Base-by-base conservation (phyloP, 1,140 invertebrate genomes). In the Antheraea pernyi region DNA sequence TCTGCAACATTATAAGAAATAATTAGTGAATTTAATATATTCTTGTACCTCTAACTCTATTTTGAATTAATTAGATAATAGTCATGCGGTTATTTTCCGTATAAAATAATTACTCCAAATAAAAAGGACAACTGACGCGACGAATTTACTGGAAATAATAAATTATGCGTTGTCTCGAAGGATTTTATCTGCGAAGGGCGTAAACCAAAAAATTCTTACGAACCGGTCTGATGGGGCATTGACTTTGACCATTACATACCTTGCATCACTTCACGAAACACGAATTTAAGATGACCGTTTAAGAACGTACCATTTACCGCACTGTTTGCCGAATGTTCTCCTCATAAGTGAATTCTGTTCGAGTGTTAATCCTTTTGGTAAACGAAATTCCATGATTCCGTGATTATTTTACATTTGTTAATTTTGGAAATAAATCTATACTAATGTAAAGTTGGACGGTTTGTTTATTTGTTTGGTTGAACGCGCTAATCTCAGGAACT, bases 201-300 rank as follows among this genome's bases (percentile, higher is more conserved):
- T 72, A 64, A 66, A 72, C 73, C 65, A 74, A 84, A 83, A n/a
- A 80, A 66, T 53, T 75, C 71, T 75, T 53, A 53, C 46, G 68
- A 85, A 85, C 84, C 82, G 72, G 86, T 85, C 81, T 70, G 11
- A 42, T 53, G 67, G 85, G 84, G 22, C 86, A 85, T 78, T 86
- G 86, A 88, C 83, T 79, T 78, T 81, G 74, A 76, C 76, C 79
- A 79, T 83, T 82, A 83, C 80, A 65, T 69, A 81, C 78, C 67
- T 88, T 86, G 81, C 79, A 84, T 88, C 80, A 85, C 71, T 80
- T 84, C 76, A 73, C 70, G 65, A 71, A 53, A 60, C 72, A 46
- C 71, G 61, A 71, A 71, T 71, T 76, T 75, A 64, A 74, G 73
- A 80, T 79, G 75, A 69, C 65, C 67, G 42, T 63, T 76, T 71